Conservation (phyloP, 2,797 vertebrate species). For the Pseudochirops corinnae region DNA sequence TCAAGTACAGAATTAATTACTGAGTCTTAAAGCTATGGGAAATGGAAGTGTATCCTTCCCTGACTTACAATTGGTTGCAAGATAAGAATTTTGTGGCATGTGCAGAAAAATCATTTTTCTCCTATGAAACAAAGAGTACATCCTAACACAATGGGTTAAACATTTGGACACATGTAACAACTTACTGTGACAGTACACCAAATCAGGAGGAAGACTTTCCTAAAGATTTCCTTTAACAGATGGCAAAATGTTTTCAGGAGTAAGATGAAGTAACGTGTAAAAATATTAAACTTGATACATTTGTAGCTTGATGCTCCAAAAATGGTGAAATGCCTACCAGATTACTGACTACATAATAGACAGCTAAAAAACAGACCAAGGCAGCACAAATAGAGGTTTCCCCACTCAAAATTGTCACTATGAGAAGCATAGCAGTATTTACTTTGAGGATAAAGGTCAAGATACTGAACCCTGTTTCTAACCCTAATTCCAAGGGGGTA, state of each 20-base stretch:
- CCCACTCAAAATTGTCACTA: background rate
- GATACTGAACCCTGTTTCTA: conserved; percentile 6
- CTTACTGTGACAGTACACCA: background rate
- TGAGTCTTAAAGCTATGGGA: background rate
- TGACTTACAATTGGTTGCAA: no score
- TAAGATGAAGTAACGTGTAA: conserved; percentile 34
- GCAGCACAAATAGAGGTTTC: background rate
- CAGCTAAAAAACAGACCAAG: conserved; percentile 23
- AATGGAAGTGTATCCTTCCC: background rate
- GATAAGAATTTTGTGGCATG: background rate
- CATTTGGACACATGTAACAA: background rate
- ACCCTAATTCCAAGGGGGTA: background rate
- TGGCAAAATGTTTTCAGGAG: conserved; percentile 43
- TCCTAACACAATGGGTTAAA: no score
- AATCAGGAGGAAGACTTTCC: conserved; percentile 25
- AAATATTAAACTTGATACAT: background rate
- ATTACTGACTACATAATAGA: conserved; percentile 7
- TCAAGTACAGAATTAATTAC: background rate
- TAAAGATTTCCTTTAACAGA: conserved; percentile 13
- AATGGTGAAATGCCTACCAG: background rate
- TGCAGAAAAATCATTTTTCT: conserved; percentile 24
- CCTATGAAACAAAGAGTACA: background rate
- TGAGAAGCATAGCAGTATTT: conserved; percentile 2
- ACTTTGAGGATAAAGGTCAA: background rate
- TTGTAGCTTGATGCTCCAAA: conserved; percentile 28